Percentiles rank a stretch among this genome's conserved stretches.
phyloP scores from a whole-genome alignment of 2,797 vertebrate genomes.

The Sebastolobus altivelis region DNA sequence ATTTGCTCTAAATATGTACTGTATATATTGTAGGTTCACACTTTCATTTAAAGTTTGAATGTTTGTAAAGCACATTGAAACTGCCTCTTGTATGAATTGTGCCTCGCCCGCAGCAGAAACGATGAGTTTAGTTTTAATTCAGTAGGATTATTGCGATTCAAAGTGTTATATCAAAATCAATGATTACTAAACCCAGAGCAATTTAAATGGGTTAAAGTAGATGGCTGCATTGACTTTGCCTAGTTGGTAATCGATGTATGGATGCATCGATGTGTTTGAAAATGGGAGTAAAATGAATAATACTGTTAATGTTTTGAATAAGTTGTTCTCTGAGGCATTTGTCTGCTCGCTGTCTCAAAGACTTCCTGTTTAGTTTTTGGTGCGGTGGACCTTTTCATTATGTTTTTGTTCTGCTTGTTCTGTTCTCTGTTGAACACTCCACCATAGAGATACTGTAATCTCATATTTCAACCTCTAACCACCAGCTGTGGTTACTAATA shows the following conservation, averaged over 20 bases:
- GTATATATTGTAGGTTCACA: no score
- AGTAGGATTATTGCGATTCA: neutral
- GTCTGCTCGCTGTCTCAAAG: slow-evolving; percentile 41
- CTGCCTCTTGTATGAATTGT: neutral
- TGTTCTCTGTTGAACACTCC: slow-evolving; percentile 7
- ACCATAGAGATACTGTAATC: neutral
- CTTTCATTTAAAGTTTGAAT: no score
- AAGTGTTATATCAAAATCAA: neutral
- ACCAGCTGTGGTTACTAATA: neutral
- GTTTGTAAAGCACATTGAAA: neutral
- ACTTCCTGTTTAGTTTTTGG: slow-evolving; percentile 50
- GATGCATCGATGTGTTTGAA: neutral
- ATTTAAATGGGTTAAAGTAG: neutral
- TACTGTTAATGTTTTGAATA: slow-evolving; percentile 16
- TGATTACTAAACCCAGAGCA: no score
- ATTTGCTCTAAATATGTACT: no score
- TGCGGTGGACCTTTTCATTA: slow-evolving; percentile 6
- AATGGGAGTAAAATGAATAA: neutral
- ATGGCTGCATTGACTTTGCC: neutral
- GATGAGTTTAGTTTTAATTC: neutral
- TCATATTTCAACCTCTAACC: neutral
- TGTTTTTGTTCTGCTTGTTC: neutral
- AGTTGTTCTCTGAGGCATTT: neutral
- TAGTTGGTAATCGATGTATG: neutral
- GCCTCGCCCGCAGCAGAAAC: neutral